These are phyloP conservation scores for Ganaspis sp. DNA, from an alignment of 1,140 invertebrate species.

Conservation along the genomic window DNA sequence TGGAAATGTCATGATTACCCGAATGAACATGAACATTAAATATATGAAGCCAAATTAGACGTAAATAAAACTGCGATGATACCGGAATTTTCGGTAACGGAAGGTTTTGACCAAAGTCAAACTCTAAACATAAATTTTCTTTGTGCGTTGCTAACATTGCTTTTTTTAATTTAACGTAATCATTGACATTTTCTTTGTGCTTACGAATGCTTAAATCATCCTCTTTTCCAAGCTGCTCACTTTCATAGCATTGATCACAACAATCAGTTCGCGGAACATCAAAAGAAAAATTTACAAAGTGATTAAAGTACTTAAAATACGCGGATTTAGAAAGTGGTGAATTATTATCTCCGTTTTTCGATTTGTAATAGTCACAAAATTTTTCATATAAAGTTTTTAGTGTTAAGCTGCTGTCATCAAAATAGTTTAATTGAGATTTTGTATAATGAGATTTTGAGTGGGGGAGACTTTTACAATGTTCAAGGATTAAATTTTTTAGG, in stretches of 20 bases:
- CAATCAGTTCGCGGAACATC: slow-evolving; percentile 23
- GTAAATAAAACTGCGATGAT: slow-evolving; percentile 19
- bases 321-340: neutral
- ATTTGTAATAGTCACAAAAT: slow-evolving; percentile 9
- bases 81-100: too few species aligned
- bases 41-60: slow-evolving; percentile 18
- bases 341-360: neutral
- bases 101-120: too few species aligned
- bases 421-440: slow-evolving; percentile 7
- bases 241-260: slow-evolving; percentile 13
- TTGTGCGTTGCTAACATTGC: neutral
- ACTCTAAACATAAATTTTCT: neutral
- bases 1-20: neutral
- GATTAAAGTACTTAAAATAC: too few species aligned
- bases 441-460: slow-evolving; percentile 15
- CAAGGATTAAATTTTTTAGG: neutral
- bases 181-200: slow-evolving; percentile 12
- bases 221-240: neutral
- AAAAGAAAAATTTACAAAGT: neutral
- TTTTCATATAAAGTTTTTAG: neutral
- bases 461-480: neutral
- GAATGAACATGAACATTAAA: slow-evolving; percentile 26
- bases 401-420: neutral
- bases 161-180: neutral
- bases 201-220: neutral